These are phyloP conservation scores for Machimus rusticus DNA, from an alignment of 2,888 invertebrate species.

Conservation along the genomic window DNA sequence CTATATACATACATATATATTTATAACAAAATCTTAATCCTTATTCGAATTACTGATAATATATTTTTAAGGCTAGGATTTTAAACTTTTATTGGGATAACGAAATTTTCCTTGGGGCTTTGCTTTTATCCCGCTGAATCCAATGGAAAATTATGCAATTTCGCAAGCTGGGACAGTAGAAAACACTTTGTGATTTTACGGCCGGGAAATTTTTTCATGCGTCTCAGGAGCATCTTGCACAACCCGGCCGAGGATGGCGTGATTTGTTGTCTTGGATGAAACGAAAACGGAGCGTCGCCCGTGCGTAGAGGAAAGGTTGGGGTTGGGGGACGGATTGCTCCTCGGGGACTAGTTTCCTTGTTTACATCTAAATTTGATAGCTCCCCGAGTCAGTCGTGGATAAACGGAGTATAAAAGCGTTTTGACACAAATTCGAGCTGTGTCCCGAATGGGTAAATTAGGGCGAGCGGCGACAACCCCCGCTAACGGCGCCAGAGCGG, in stretches of 20 bases:
- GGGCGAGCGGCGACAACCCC: not conserved
- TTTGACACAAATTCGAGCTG: conserved; percentile 26
- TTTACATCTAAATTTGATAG: conserved; percentile 20
- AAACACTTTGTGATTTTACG: not conserved
- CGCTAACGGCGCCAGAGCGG: not conserved
- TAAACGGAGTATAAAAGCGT: conserved; percentile 21
- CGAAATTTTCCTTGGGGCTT: not conserved
- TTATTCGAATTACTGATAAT: not conserved
- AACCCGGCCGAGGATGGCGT: not conserved
- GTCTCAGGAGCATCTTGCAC: not conserved
- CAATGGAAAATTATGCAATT: not conserved
- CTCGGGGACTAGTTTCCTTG: conserved; percentile 8
- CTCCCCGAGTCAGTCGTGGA: not conserved
- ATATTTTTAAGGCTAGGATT: not conserved
- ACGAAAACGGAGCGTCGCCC: not conserved
- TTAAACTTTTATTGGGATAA: not conserved
- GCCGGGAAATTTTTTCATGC: not conserved
- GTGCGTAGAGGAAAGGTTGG: not conserved
- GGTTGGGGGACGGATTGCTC: not conserved
- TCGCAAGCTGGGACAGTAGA: not conserved
- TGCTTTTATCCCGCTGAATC: not conserved
- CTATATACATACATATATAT: not conserved
- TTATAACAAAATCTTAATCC: not conserved
- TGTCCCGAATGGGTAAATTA: conserved; percentile 8
- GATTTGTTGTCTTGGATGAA: not conserved